Conservation (phyloP, 2,797 vertebrate genomes). For the Peromyscus melanophrys region DNA sequence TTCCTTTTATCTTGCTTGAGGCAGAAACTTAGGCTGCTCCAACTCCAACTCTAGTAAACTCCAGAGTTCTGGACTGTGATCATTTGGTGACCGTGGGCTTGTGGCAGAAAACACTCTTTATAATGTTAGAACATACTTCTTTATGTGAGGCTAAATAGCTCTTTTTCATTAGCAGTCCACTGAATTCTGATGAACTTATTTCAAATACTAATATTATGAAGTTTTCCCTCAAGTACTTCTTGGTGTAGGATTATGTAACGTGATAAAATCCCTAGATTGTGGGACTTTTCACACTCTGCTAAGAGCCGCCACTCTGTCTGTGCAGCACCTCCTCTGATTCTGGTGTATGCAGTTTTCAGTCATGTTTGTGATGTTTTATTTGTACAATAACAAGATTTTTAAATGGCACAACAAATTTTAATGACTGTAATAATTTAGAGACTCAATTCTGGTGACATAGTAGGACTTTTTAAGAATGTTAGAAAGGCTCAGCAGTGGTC, state of each 20-base stretch:
- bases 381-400: neutral
- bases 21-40: neutral
- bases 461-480: neutral
- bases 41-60: neutral
- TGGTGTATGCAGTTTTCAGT: neutral
- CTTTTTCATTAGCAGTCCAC: neutral
- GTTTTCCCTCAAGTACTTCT: neutral
- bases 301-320: neutral
- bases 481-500: neutral
- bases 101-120: neutral
- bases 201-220: neutral
- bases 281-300: neutral
- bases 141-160: slow-evolving; percentile 6
- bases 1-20: neutral
- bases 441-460: neutral
- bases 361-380: neutral
- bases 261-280: neutral
- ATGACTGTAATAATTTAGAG: neutral
- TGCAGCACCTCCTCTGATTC: neutral
- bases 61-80: neutral
- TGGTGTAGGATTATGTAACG: neutral
- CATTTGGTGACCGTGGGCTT: neutral
- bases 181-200: slow-evolving; percentile 30
- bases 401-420: neutral
- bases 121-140: neutral